These are phyloP conservation scores for Drosophila helvetica DNA, from an alignment of 2,888 invertebrate genomes.

Conservation along the genomic window DNA sequence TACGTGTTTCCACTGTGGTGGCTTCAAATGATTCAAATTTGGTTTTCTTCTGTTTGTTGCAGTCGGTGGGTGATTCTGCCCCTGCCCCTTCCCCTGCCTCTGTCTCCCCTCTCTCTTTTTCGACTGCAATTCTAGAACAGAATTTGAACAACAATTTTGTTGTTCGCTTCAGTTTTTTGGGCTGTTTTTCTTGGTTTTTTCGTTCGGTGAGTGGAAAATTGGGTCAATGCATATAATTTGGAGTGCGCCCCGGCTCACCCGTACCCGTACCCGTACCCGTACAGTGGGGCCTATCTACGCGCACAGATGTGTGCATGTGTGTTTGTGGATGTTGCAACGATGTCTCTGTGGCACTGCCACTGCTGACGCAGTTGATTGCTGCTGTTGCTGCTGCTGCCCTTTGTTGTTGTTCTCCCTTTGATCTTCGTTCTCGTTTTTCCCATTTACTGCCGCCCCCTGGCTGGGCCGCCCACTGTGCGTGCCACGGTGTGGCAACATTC, in stretches of 20 bases:
- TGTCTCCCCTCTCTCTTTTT: slow-evolving; percentile 6
- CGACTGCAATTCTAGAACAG: slow-evolving; percentile 63
- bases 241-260: slow-evolving; percentile 34
- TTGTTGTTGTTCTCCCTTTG: slow-evolving; percentile 53
- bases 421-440: slow-evolving; percentile 49
- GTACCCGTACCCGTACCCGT: neutral
- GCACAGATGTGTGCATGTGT: slow-evolving; percentile 10
- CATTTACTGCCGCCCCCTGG: slow-evolving; percentile 8
- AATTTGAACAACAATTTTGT: slow-evolving; percentile 36
- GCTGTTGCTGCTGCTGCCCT: slow-evolving; percentile 17
- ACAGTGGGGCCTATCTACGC: neutral
- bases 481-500: slow-evolving; percentile 59
- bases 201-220: slow-evolving; percentile 49
- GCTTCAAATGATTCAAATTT: neutral
- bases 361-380: slow-evolving; percentile 52
- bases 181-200: slow-evolving; percentile 15
- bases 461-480: slow-evolving; percentile 38
- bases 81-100: slow-evolving; percentile 1
- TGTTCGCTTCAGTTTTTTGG: slow-evolving; percentile 29
- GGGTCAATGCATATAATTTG: slow-evolving; percentile 73
- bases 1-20: neutral
- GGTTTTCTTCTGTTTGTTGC: slow-evolving; percentile 8
- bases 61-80: slow-evolving; percentile 26
- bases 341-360: slow-evolving; percentile 40
- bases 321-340: slow-evolving; percentile 64